Percentiles rank a stretch among this genome's conserved stretches.
Conservation (phyloP, 2,113 vertebrate genomes). For the Perognathus longimembris region DNA sequence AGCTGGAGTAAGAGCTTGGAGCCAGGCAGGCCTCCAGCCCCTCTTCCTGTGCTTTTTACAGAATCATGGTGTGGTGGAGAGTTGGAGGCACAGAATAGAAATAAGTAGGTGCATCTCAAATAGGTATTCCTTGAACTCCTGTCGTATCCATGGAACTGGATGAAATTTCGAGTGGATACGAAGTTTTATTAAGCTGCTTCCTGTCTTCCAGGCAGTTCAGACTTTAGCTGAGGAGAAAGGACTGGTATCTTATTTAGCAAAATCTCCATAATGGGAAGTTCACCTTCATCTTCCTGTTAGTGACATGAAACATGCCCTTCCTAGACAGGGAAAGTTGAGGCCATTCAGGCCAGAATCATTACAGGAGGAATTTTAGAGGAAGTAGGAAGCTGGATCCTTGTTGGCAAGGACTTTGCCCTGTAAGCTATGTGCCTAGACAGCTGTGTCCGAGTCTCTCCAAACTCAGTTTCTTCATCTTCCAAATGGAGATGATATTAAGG, state of each 20-base stretch:
- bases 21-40: no score
- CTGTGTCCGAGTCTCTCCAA: neutral
- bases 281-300: neutral
- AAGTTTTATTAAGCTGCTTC: neutral
- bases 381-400: neutral
- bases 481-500: neutral
- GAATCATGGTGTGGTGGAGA: neutral
- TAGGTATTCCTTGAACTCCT: neutral
- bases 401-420: neutral
- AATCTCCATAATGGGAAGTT: neutral
- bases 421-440: neutral
- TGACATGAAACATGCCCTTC: neutral
- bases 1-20: neutral
- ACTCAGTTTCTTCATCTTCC: neutral
- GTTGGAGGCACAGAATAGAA: neutral
- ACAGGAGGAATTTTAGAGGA: neutral
- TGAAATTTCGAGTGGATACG: neutral
- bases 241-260: neutral
- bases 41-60: neutral
- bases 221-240: neutral
- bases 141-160: neutral
- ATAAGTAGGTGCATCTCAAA: neutral
- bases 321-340: neutral
- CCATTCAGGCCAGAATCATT: no score
- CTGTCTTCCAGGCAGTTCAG: conserved; percentile 28